Percentiles rank a stretch among this genome's conserved stretches.
phyloP scores from a whole-genome alignment of 2,797 vertebrate genomes.

The Coracias cyanogaster region DNA sequence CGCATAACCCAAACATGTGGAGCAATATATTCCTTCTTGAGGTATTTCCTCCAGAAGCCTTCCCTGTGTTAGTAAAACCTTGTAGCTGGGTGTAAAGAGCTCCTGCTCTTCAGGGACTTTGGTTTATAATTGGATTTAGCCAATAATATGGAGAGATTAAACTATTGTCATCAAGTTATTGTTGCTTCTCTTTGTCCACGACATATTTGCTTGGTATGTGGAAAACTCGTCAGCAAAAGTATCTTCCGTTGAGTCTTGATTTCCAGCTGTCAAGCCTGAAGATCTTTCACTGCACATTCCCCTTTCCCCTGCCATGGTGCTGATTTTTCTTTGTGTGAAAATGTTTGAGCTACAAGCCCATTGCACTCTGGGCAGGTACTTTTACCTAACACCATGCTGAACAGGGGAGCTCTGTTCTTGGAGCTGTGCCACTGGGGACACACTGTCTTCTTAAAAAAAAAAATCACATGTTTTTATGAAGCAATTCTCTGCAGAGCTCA shows the following conservation, averaged over 20 bases:
- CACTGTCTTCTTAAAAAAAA: neutral
- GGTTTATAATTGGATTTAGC: neutral
- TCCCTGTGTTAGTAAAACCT: neutral
- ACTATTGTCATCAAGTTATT: neutral
- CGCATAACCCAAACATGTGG: neutral
- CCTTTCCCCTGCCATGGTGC: neutral
- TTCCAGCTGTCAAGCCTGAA: neutral
- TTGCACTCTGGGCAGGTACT: neutral
- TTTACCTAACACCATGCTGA: neutral
- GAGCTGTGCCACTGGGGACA: neutral
- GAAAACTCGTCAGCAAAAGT: neutral
- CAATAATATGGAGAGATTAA: neutral
- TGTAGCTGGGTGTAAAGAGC: neutral
- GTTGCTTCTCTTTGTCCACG: neutral
- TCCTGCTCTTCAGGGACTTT: neutral
- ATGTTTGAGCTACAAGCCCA: neutral
- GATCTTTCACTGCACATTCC: neutral
- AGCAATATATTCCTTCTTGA: neutral
- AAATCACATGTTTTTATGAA: neutral
- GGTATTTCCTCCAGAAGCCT: constrained; percentile 1
- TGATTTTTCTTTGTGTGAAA: neutral
- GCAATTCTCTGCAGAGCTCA: neutral
- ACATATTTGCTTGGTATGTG: neutral
- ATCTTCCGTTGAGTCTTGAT: neutral
- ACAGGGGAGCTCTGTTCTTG: neutral